Conservation (phyloP, 2,888 invertebrate genomes). For the Candidula unifasciata region DNA sequence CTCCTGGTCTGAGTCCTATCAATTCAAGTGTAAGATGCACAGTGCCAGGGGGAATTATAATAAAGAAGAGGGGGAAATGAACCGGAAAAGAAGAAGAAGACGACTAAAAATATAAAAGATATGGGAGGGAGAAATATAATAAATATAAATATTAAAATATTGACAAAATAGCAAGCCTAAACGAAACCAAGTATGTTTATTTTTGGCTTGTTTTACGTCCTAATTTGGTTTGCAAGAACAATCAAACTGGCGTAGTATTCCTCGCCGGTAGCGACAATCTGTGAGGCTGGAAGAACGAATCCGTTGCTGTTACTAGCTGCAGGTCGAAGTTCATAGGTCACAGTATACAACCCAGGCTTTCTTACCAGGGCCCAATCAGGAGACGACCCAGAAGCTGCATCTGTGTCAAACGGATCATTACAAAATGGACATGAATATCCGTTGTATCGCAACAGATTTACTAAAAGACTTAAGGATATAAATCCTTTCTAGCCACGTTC, state of each 20-base stretch:
- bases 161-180: neutral
- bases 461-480: no score
- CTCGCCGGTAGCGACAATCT: slow-evolving; percentile 32
- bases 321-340: slow-evolving; percentile 44
- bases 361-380: slow-evolving; percentile 37
- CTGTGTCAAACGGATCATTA: neutral
- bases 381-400: slow-evolving; percentile 45
- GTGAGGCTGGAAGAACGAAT: slow-evolving; percentile 39
- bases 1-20: no score
- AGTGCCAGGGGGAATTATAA: no score
- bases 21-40: no score
- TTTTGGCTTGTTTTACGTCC: neutral
- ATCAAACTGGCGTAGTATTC: slow-evolving; percentile 30
- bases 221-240: slow-evolving; percentile 15
- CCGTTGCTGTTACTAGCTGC: slow-evolving; percentile 35
- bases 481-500: no score
- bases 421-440: neutral
- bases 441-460: no score
- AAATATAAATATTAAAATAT: no score
- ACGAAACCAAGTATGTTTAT: neutral
- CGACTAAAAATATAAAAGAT: neutral
- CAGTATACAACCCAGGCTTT: slow-evolving; percentile 2
- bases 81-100: neutral
- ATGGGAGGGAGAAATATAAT: neutral
- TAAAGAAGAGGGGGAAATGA: no score